Base-by-base conservation (phyloP, 2,797 vertebrate genomes). In the Catharus ustulatus region DNA sequence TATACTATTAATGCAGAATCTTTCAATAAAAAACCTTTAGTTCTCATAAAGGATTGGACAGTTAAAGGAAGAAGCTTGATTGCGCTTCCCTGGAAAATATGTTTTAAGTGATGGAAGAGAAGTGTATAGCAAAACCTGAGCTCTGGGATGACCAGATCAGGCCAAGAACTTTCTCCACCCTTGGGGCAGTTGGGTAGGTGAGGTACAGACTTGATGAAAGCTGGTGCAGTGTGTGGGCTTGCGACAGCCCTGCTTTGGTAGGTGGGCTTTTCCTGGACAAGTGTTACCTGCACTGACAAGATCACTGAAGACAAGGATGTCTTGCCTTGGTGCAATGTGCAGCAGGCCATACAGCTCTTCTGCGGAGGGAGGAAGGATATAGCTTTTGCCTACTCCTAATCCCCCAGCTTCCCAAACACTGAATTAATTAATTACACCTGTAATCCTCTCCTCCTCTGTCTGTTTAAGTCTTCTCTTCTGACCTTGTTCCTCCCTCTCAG, bases 401-500 rank as follows among this genome's bases (percentile, higher is more conserved):
- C 29, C 40, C 24, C 6, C 45, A 64, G 18, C 1, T 87, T 91
- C 68, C 30, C 3, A 32, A 90, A 77, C 26, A 43, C 45, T n/a
- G 49, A 67, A 76, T 85, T 72, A 72, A 75, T 82, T 78, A 78
- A 84, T 89, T 73, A 42, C 1, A 11, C 58, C 32, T 83, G 54
- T 84, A 94, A 95, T 94, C 63, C 72, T 84, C n/a, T 94, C 81
- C 74, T 80, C 55, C 57, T 90, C 58, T 84, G n/a, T 76, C 72
- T 72, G 24, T 89, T 73, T 90, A 55, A 68, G 84, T 78, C 57
- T 90, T 82, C 29, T 77, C 57, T 95, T 80, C 82, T 89, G 83
- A 77, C 59, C 57, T 73, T 3, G 0, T 79, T 88, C 43, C 45
- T 95, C 73, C 55, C 51, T 40, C 55, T 66, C 86, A 45, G 66